Evolutionary conservation across 2,888 invertebrate species (phyloP).

Genomic region (Phytoseiulus persimilis): DNA sequence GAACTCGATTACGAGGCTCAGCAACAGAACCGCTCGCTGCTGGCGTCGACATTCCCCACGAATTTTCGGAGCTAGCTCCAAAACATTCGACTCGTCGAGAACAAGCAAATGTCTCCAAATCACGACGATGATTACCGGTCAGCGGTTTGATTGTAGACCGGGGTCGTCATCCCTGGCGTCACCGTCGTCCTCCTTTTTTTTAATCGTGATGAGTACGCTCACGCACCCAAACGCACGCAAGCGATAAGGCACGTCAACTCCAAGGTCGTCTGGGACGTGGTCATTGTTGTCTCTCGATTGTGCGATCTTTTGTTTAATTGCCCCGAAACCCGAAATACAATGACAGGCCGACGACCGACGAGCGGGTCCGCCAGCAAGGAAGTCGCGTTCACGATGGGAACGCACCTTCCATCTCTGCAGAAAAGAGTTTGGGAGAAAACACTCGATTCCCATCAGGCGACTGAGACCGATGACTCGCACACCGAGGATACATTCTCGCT

Average conservation of each 20-base stretch:
- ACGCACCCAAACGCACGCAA: background rate
- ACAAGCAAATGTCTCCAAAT: too few relatives aligned
- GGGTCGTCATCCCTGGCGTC: background rate
- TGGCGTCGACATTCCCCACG: too few relatives aligned
- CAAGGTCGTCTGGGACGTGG: background rate
- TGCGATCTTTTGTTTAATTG: background rate
- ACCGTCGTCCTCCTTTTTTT: background rate
- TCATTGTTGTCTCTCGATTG: background rate
- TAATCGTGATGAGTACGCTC: background rate
- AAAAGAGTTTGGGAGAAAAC: background rate
- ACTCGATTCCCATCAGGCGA: background rate
- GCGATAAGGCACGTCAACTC: background rate
- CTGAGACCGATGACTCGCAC: background rate
- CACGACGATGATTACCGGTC: too few relatives aligned
- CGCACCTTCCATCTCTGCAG: background rate
- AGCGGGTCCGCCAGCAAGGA: background rate
- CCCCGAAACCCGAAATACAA: background rate
- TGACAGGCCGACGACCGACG: background rate
- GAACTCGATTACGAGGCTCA: too few relatives aligned
- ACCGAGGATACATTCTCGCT: background rate
- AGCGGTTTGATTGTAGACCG: background rate
- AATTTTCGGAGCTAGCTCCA: too few relatives aligned
- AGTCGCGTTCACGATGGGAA: background rate
- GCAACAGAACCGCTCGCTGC: too few relatives aligned
- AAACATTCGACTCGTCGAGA: too few relatives aligned